phyloP scores from a whole-genome alignment of 2,113 vertebrate species.

The Stegastes partitus region DNA sequence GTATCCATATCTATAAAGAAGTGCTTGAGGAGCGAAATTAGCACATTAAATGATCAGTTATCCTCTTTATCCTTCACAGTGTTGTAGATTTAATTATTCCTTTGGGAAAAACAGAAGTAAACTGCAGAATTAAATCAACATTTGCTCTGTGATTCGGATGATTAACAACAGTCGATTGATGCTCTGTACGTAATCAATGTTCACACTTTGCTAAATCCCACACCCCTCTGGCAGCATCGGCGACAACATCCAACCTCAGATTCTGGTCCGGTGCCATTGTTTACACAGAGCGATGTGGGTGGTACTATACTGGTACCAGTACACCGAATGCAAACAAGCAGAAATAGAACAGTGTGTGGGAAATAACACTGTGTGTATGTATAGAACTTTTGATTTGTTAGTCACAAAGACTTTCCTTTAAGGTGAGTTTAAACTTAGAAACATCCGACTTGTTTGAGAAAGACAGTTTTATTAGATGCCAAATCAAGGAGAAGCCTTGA shows the following conservation, averaged over 20 bases:
- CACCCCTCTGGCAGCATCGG: slow-evolving; percentile 9
- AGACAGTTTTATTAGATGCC: slow-evolving; percentile 51
- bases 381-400: slow-evolving; percentile 7
- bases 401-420: slow-evolving; percentile 14
- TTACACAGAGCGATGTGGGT: slow-evolving; percentile 21
- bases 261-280: slow-evolving; percentile 35
- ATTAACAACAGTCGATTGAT: slow-evolving; percentile 26
- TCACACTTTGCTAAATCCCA: slow-evolving; percentile 29
- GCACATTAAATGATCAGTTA: neutral
- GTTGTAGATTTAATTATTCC: neutral
- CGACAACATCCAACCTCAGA: slow-evolving; percentile 18
- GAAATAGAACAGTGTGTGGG: slow-evolving; percentile 40
- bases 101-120: neutral
- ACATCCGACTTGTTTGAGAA: neutral
- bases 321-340: slow-evolving; percentile 19
- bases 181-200: slow-evolving; percentile 24
- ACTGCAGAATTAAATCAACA: neutral
- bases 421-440: slow-evolving; percentile 19
- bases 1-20: neutral
- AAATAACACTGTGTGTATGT: slow-evolving; percentile 17
- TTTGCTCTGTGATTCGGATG: slow-evolving; percentile 24
- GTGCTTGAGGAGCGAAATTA: neutral
- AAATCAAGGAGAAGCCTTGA: slow-evolving; percentile 10
- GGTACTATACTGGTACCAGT: slow-evolving; percentile 17
- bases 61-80: neutral